phyloP scores from a whole-genome alignment of 2,113 vertebrate species.

The Hirundichthys speculiger region DNA sequence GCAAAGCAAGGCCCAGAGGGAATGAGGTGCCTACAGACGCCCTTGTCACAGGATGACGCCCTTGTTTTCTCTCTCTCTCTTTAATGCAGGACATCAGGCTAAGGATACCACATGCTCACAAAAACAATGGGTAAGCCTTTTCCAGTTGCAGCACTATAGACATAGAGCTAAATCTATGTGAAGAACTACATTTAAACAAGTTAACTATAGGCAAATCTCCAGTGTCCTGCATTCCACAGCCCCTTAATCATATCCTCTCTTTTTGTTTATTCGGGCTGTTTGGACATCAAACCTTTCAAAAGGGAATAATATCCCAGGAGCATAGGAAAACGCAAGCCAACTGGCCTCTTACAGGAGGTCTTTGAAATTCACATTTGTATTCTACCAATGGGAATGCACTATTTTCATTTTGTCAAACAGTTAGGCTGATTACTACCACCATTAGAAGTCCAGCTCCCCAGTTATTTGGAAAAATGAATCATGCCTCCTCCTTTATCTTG shows the following conservation, averaged over 20 bases:
- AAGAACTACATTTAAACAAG: slow-evolving; percentile 43
- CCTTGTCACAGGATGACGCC: slow-evolving; percentile 61
- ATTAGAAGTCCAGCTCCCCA: slow-evolving; percentile 28
- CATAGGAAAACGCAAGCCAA: slow-evolving; percentile 47
- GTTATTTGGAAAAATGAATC: slow-evolving; percentile 45
- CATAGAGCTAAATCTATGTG: slow-evolving; percentile 17
- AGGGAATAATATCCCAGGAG: slow-evolving; percentile 69
- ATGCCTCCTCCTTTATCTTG: slow-evolving; percentile 29
- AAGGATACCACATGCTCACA: slow-evolving; percentile 24
- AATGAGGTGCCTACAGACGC: slow-evolving; percentile 67
- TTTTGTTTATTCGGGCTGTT: slow-evolving; percentile 71
- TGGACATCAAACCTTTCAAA: slow-evolving; percentile 67
- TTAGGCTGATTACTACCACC: slow-evolving; percentile 57
- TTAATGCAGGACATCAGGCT: slow-evolving; percentile 44
- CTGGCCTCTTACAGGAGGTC: slow-evolving; percentile 50
- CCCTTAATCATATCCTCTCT: slow-evolving; percentile 62
- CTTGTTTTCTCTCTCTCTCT: too few relatives aligned
- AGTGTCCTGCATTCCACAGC: slow-evolving; percentile 58
- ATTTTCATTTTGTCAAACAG: slow-evolving; percentile 58
- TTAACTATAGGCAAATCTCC: slow-evolving; percentile 44
- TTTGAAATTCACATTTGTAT: slow-evolving; percentile 56
- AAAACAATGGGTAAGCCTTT: slow-evolving; percentile 11
- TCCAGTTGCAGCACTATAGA: neutral
- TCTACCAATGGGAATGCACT: slow-evolving; percentile 47
- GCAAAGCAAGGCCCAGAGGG: slow-evolving; percentile 54